Evolutionary conservation across 2,113 vertebrate species (phyloP), one percentile per base, ranked within the genome.

Genomic region (Microtus montanus): DNA sequence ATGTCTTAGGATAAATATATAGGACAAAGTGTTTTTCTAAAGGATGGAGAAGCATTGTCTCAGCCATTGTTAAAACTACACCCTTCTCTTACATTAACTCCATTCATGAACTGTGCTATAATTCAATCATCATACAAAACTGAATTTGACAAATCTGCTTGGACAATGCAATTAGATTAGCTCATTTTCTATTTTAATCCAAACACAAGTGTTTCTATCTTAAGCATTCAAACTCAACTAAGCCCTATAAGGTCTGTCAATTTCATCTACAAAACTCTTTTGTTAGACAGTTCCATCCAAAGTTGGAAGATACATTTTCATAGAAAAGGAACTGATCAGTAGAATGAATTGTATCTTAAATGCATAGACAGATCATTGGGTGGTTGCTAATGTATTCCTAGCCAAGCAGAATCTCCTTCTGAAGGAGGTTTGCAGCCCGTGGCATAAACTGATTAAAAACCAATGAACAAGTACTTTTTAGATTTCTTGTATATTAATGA

Each of bases 391-490:
- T 97, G 35, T 95, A 58, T 93, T 97, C 95, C 63, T 94, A 95
- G 93, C 96, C 95, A 97, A 97, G 94, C 68, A 96, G 78, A 97
- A 87, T 78, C 19, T 98, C 58, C 41, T 96, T 96, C 96, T 96
- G 86, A 97, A 96, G 95, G 83, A 92, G 20, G 13, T 86, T 95
- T 96, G 35, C 83, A 94, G 90, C 83, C 96, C 96, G 96, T 96
- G 54, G 94, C 86, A 96, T 94, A 95, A 98, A 97, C 52, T 96
- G 92, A 97, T 97, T 97, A 96, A 97, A 98, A 97, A 90, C 87
- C 97, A 98, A 74, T 94, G 96, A 97, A 92, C 0, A 95, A 97
- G 92, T 66, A 86, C 95, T 93, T 97, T 95, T 74, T 64, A 89
- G 28, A 30, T 63, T 97, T 96, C 1, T 92, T 96, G 95, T 91